Percentiles rank a stretch among this genome's conserved stretches.
phyloP scores from a whole-genome alignment of 1,140 invertebrate genomes.

The Listronotus bonariensis region DNA sequence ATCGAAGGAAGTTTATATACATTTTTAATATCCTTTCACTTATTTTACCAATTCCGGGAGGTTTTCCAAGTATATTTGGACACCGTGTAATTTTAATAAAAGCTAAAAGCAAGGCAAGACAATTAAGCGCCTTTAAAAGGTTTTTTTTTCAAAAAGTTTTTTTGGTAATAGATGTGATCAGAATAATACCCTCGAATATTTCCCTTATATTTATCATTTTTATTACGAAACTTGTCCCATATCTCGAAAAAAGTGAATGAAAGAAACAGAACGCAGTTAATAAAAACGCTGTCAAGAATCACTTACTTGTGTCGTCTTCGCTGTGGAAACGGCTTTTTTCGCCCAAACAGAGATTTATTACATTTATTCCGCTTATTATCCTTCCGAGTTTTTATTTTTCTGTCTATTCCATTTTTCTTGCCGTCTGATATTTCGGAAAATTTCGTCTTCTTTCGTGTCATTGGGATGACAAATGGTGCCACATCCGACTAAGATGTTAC shows the following conservation, averaged over 20 bases:
- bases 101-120: too few relatives aligned
- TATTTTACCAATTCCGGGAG: too few relatives aligned
- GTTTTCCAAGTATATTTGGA: too few relatives aligned
- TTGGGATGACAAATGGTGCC: slow-evolving; percentile 28
- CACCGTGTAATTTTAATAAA: too few relatives aligned
- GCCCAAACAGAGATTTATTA: slow-evolving; percentile 37
- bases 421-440: slow-evolving; percentile 20
- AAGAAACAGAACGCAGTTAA: slow-evolving; percentile 21
- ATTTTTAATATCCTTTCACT: too few relatives aligned
- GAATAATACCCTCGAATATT: not conserved
- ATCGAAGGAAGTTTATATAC: too few relatives aligned
- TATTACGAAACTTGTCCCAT: slow-evolving; percentile 3
- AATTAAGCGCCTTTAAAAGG: too few relatives aligned
- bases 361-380: slow-evolving; percentile 40
- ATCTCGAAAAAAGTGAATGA: slow-evolving; percentile 7
- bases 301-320: slow-evolving; percentile 34
- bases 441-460: slow-evolving; percentile 22
- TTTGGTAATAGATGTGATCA: not conserved
- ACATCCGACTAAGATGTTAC: slow-evolving; percentile 35
- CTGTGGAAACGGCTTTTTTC: slow-evolving; percentile 31
- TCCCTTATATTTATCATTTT: slow-evolving; percentile 16
- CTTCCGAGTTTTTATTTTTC: slow-evolving; percentile 33
- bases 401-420: slow-evolving; percentile 25
- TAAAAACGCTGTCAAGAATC: slow-evolving; percentile 39
- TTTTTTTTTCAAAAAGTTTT: not conserved